Evolutionary conservation across 2,797 vertebrate genomes (phyloP).

Genomic region (Cygnus olor): DNA sequence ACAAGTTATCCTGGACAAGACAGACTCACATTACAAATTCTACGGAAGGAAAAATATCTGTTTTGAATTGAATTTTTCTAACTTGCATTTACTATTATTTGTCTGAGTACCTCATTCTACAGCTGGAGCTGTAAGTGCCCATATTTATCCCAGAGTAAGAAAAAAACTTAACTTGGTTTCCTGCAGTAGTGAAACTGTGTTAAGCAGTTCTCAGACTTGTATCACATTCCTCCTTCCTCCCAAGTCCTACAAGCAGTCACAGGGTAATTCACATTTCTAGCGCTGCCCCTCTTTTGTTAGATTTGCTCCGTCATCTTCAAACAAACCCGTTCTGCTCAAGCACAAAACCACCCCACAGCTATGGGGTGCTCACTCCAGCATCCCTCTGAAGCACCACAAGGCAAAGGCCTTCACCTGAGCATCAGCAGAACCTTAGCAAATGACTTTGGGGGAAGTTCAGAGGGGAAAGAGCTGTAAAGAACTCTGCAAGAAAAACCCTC

Average conservation of each 20-base stretch:
- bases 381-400: not conserved
- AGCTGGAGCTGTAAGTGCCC: not conserved
- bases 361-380: fast-evolving
- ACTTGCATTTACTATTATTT: not conserved
- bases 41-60: not conserved
- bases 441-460: not conserved
- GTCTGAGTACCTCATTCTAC: not conserved
- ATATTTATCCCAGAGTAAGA: not conserved
- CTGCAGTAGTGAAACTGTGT: not conserved
- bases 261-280: not conserved
- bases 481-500: not conserved
- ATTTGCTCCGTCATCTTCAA: not conserved
- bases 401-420: not conserved
- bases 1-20: not conserved
- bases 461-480: not conserved
- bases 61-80: not conserved
- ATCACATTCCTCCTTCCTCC: not conserved
- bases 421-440: not conserved
- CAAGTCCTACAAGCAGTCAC: not conserved
- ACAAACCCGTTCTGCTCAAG: not conserved
- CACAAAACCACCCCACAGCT: not conserved
- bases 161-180: not conserved
- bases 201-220: not conserved
- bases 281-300: not conserved
- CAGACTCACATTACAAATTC: not conserved